Conservation (phyloP, 2,797 vertebrate genomes). For the Microhierax caerulescens region DNA sequence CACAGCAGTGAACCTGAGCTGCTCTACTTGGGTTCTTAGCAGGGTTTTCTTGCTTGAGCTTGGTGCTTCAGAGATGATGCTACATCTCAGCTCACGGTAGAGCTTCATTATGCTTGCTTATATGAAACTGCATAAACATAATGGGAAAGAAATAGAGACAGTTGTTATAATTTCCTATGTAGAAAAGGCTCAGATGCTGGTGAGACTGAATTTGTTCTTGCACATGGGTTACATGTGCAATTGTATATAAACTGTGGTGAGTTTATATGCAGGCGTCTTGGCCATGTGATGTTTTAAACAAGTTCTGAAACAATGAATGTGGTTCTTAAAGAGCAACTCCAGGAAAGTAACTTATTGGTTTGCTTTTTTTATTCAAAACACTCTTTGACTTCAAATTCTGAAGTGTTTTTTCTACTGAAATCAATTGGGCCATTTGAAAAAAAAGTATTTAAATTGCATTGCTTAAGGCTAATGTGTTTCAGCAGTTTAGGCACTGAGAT, state of each 20-base stretch:
- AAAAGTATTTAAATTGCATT: not conserved
- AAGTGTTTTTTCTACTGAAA: not conserved
- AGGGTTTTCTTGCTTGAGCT: not conserved
- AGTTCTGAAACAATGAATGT: not conserved
- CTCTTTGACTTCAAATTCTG: not conserved
- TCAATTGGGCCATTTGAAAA: not conserved
- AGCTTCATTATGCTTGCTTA: not conserved
- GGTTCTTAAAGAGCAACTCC: not conserved
- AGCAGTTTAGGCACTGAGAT: not conserved
- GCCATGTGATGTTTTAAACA: not conserved
- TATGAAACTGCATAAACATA: not conserved
- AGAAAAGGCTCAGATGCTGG: not conserved
- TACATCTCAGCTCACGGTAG: not conserved
- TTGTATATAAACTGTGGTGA: not conserved
- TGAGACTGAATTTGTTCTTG: not conserved
- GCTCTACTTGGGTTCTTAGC: not conserved
- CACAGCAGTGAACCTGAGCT: not conserved
- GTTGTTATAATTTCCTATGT: not conserved
- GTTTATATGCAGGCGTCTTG: not conserved
- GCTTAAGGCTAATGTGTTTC: not conserved
- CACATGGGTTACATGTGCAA: not conserved
- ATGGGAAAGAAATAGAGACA: not conserved
- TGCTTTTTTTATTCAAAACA: not conserved
- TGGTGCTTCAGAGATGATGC: not conserved
- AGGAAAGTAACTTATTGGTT: not conserved